phyloP scores from a whole-genome alignment of 2,113 vertebrate species.

The Damaliscus lunatus region DNA sequence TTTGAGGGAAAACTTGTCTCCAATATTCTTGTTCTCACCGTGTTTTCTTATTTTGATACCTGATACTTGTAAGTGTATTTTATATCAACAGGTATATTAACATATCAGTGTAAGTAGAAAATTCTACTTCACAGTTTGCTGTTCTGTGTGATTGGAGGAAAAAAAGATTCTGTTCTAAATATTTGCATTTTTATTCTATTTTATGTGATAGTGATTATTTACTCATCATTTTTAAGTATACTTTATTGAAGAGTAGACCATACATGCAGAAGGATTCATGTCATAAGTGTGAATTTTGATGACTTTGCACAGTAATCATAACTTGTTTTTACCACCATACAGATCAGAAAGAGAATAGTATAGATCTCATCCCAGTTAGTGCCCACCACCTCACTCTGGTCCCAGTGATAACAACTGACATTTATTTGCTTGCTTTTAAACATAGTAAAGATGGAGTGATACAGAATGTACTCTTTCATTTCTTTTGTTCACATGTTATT shows the following conservation, averaged over 20 bases:
- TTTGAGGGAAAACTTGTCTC: neutral
- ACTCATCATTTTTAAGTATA: neutral
- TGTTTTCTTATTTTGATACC: constrained; percentile 8
- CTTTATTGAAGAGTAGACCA: neutral
- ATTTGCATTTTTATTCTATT: neutral
- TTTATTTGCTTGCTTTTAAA: neutral
- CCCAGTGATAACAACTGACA: neutral
- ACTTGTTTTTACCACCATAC: neutral
- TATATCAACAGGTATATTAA: neutral
- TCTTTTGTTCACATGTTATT: neutral
- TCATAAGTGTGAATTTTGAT: neutral
- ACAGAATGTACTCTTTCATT: neutral
- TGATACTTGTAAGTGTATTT: neutral
- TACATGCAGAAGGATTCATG: neutral
- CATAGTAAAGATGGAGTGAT: neutral
- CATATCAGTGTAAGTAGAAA: neutral
- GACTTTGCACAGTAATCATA: neutral
- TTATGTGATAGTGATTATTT: neutral
- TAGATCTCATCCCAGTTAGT: neutral
- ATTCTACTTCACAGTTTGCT: neutral
- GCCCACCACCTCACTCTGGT: neutral
- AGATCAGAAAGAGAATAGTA: neutral
- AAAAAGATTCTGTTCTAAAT: neutral
- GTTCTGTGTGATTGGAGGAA: neutral
- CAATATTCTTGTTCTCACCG: neutral